Base-by-base conservation (phyloP, 2,797 vertebrate species). In the Myotis findleyi region DNA sequence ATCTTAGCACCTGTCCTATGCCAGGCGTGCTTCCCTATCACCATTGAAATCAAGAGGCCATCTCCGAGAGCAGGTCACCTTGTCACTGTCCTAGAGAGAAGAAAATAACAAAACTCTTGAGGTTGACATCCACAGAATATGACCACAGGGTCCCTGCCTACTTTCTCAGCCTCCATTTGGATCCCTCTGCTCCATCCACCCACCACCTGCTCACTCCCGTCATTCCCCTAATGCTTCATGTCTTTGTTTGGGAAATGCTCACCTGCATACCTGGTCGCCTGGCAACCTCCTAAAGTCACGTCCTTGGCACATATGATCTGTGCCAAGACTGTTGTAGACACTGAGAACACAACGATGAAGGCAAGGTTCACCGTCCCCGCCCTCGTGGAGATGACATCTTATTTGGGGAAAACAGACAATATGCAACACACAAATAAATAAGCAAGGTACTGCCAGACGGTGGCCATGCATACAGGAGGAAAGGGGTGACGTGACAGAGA, bases 151-250 rank as follows among this genome's bases (percentile, higher is more conserved):
- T 16, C 21, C 25, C 44, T 21, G 20, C 21, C 16, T 73, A 5
- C 53, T 62, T 69, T 17, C n/a, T 33, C 16, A 64, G 21, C 21
- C 21, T 93, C 57, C 5, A 5, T 25, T 14, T 53, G 7, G 25
- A 21, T 51, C 5, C 9, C 11, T 84, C 9, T 6, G 5, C 4
- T 12, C 3, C 2, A 1, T 2, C 1, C 2, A 4, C 17, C 3
- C 11, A 9, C 33, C 27, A 1, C 33, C 30, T 53, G 68, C 10
- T 38, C 44, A 2, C 57, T 13, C 44, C 41, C 9, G 1, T 23
- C 44, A 2, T 44, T 25, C 10, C 13, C 30, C 27, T 41, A 6
- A 47, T 0, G 7, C 59, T 47, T 59, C 14, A 7, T 5, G 9
- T 17, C 27, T 89, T 49, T 25, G 44, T 33, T 8, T 25, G 18